Conservation (phyloP, 2,888 invertebrate genomes). For the Acleris literana region DNA sequence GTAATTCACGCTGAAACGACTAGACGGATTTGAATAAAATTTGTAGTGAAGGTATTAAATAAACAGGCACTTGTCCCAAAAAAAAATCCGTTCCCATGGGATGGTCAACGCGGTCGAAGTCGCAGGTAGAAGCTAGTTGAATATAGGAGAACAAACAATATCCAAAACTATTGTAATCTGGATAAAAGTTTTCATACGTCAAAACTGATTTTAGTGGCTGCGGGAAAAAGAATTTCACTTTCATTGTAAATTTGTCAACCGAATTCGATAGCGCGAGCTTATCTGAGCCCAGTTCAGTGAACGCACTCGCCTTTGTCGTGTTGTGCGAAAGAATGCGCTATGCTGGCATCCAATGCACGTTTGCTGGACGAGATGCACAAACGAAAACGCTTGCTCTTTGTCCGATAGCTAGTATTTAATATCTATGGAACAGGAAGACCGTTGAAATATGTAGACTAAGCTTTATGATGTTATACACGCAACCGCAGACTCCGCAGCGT, state of each 20-base stretch:
- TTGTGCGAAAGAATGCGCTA: constrained; percentile 16
- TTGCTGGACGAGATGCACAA: not conserved
- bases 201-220: not conserved
- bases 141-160: no score
- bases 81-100: no score
- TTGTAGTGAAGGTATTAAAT: no score
- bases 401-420: not conserved
- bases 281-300: constrained; percentile 28
- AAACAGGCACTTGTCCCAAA: no score
- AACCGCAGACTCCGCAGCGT: not conserved
- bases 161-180: no score
- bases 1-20: no score
- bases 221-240: constrained; percentile 11
- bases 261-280: constrained; percentile 26
- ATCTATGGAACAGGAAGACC: not conserved
- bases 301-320: constrained; percentile 14
- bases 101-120: no score
- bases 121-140: no score
- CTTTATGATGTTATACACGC: no score
- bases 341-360: constrained; percentile 11
- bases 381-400: constrained; percentile 19
- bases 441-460: not conserved
- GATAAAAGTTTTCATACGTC: no score
- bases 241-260: constrained; percentile 28
- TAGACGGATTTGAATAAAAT: no score